phyloP scores from a whole-genome alignment of 2,888 invertebrate species.

The Pseudoips prasinana region DNA sequence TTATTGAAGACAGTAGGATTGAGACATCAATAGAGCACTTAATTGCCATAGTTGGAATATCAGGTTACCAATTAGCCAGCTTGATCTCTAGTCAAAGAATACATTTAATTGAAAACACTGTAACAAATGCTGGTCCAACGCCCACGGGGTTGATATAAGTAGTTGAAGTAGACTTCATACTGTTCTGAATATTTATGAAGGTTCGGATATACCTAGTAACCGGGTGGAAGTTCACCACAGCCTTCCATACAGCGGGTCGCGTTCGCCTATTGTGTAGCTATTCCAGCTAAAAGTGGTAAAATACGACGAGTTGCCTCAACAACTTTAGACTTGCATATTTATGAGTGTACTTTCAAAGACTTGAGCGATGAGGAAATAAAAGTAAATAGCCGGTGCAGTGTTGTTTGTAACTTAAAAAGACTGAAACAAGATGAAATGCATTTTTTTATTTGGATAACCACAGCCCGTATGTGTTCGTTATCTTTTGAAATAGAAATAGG shows the following conservation, averaged over 20 bases:
- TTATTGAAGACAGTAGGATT: conserved; percentile 5
- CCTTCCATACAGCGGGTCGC: conserved; percentile 50
- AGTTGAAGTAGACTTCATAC: conserved; percentile 51
- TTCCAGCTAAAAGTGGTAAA: conserved; percentile 61
- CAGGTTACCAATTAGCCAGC: conserved; percentile 30
- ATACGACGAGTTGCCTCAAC: conserved; percentile 60
- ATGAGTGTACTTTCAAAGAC: conserved; percentile 70
- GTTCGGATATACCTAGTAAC: conserved; percentile 61
- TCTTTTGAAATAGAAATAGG: no score
- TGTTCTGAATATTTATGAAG: conserved; percentile 70
- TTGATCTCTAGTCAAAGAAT: conserved; percentile 35
- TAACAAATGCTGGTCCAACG: conserved; percentile 32
- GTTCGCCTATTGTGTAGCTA: conserved; percentile 59
- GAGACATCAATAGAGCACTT: conserved; percentile 17
- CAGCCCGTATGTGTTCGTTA: no score
- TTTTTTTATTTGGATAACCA: conserved; percentile 22
- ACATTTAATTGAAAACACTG: conserved; percentile 40
- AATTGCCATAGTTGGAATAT: conserved; percentile 12
- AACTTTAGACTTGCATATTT: conserved; percentile 70
- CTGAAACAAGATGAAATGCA: conserved; percentile 38
- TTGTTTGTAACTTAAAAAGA: conserved; percentile 48
- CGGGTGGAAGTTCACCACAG: conserved; percentile 56
- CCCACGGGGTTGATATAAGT: conserved; percentile 50
- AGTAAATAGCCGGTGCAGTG: conserved; percentile 57
- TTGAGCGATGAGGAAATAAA: conserved; percentile 71